These are phyloP conservation scores for Tamandua tetradactyla DNA, from an alignment of 2,797 vertebrate genomes.

Conservation along the genomic window DNA sequence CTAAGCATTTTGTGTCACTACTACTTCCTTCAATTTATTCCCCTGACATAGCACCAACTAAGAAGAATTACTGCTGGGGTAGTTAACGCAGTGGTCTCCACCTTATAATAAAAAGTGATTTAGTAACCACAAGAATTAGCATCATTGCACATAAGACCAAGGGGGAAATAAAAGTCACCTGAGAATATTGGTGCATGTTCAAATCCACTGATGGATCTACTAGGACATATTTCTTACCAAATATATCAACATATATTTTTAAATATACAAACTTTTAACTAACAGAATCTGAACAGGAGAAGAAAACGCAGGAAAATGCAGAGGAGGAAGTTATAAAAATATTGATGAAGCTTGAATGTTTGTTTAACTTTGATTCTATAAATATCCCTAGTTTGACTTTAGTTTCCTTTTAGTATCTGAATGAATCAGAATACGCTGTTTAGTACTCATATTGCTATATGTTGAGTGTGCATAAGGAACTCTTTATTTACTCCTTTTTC, in stretches of 20 bases:
- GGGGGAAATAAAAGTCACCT: background rate
- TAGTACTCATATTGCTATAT: background rate
- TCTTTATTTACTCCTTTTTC: background rate
- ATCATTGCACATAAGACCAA: background rate
- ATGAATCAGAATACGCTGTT: background rate
- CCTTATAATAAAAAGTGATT: background rate
- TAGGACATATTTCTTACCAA: background rate
- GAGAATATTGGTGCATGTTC: background rate
- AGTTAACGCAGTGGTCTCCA: background rate
- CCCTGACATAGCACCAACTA: background rate
- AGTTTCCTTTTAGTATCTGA: background rate
- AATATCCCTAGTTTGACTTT: background rate
- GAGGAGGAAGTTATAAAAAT: background rate
- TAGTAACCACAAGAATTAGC: background rate
- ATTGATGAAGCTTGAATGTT: background rate
- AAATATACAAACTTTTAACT: background rate
- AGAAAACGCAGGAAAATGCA: background rate
- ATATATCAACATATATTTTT: background rate
- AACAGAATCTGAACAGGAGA: background rate
- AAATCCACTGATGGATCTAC: background rate
- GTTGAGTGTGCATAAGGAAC: background rate
- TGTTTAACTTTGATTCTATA: background rate
- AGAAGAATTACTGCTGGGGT: background rate
- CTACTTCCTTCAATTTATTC: background rate
- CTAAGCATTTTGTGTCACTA: background rate